A percentile compares a stretch with the other conserved stretches of the same genome.
Evolutionary conservation across 1,140 invertebrate genomes (phyloP).

Genomic region (Procambarus virginalis): DNA sequence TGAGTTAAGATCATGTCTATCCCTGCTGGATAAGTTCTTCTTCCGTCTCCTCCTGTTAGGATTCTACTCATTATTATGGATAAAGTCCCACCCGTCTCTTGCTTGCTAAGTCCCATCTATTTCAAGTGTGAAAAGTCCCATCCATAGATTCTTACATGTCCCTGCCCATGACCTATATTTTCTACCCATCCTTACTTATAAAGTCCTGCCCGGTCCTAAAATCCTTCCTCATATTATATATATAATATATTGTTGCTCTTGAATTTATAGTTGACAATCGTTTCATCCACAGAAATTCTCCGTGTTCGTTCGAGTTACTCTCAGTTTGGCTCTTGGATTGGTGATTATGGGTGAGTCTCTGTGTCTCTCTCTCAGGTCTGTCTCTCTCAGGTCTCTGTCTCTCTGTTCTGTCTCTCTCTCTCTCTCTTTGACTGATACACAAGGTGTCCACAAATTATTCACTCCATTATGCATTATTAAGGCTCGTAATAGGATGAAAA

Average conservation of each 20-base stretch:
- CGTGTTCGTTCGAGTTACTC: background rate
- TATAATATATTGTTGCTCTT: background rate
- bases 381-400: background rate
- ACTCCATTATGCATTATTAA: no score
- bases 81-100: no score
- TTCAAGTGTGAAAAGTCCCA: no score
- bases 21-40: no score
- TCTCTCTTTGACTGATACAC: background rate
- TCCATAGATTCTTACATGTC: no score
- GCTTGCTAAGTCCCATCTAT: no score
- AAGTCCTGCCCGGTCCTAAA: background rate
- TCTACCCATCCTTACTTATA: no score
- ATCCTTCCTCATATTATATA: background rate
- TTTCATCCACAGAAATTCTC: slow-evolving; percentile 6
- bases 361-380: background rate
- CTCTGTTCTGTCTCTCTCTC: slow-evolving; percentile 10
- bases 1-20: slow-evolving; percentile 71
- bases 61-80: no score
- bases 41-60: no score
- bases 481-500: no score
- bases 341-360: slow-evolving; percentile 56
- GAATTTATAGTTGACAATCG: background rate
- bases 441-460: no score
- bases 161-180: no score
- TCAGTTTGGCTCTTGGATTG: slow-evolving; percentile 9